phyloP scores from a whole-genome alignment of 2,797 vertebrate genomes.

The Tiaroga cobitis region DNA sequence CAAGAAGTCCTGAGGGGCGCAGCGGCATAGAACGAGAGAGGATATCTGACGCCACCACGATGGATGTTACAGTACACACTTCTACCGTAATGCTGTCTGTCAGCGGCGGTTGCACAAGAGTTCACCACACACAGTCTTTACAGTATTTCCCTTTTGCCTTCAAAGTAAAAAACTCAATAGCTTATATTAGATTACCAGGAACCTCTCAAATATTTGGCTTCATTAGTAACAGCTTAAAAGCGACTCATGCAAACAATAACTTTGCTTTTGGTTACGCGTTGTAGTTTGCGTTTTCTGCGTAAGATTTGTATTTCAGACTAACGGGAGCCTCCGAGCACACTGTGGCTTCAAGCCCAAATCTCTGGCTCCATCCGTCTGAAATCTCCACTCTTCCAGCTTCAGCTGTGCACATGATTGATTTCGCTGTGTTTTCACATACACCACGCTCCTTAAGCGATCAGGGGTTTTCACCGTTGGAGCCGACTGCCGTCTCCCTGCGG shows the following conservation, averaged over 20 bases:
- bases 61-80: constrained; percentile 70
- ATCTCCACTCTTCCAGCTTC: constrained; percentile 73
- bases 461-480: constrained; percentile 63
- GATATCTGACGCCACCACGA: constrained; percentile 73
- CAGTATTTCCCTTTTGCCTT: constrained; percentile 14
- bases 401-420: constrained; percentile 76
- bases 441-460: constrained; percentile 58
- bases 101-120: constrained; percentile 37
- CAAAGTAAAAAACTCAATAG: constrained; percentile 5
- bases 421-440: constrained; percentile 73
- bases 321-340: constrained; percentile 78
- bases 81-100: constrained; percentile 61
- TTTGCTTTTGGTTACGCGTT: constrained; percentile 51
- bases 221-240: constrained; percentile 68
- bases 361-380: constrained; percentile 81
- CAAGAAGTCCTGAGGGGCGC: constrained; percentile 74
- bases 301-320: constrained; percentile 81
- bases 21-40: constrained; percentile 51
- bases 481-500: constrained; percentile 47
- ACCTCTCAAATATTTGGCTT: constrained; percentile 71
- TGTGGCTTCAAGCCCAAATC: constrained; percentile 75
- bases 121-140: constrained; percentile 33
- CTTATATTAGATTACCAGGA: constrained; percentile 52
- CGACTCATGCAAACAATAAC: constrained; percentile 67
- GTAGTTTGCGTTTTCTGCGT: constrained; percentile 70